Evolutionary conservation across 2,888 invertebrate genomes (phyloP), one percentile per base, ranked within the genome.

Genomic region (Clepsis dumicolana): DNA sequence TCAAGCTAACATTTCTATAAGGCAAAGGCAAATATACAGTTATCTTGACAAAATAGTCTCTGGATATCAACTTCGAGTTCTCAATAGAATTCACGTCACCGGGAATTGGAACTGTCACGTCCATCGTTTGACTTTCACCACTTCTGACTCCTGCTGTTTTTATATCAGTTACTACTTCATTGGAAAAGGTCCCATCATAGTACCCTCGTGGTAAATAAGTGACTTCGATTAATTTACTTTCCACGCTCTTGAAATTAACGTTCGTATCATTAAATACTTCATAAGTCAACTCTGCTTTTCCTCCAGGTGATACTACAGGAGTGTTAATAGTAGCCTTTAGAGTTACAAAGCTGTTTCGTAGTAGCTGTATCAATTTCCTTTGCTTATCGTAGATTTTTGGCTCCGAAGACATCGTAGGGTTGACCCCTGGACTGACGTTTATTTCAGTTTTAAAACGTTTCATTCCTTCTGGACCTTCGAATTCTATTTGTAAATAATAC

Each of bases 241-340:
- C 50, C 0, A 75, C 65, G 8, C 53, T 32, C 38, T 50, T 71
- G 1, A 75, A 70, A 52, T 70, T 72, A 4, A 68, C 50, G 27
- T 72, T 71, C 5, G 70, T 75, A 54, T 71, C 64, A 65, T 75
- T 74, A 24, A 65, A 66, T 24, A 75, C 62, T 60, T 67, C 72
- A 32, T 62, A 72, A 8, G 66, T 62, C 7, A 74, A 64, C n/a
- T 70, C 64, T 14, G 65, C 65, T 29, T 69, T 70, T 44, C 70
- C 70, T 7, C 70, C 71, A 12, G 70, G 62, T n/a, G 52, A 16
- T 0, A 63, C 48, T 0, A 70, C 61, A 35, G 74, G 73, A 16
- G 70, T 72, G 16, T 72, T 69, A 18, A 74, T 70, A 10, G 63
- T 62, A 2, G 70, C 72, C 52, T 70, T 73, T 24, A 75, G 1